These are phyloP conservation scores for Pandemis corylana DNA, from an alignment of 2,888 invertebrate species.

Conservation along the genomic window DNA sequence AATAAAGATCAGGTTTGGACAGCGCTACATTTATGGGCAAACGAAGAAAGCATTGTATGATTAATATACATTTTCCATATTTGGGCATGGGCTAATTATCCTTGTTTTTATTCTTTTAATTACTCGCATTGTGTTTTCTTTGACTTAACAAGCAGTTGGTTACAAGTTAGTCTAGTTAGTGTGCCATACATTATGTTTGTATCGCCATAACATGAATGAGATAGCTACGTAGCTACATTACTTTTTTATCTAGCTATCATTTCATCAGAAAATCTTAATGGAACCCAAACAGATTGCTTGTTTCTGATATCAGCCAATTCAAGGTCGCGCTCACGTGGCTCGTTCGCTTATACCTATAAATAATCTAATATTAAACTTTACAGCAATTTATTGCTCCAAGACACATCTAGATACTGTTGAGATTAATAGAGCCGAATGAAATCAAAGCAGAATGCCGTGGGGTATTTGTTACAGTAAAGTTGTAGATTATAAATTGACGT, in stretches of 20 bases:
- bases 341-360: neutral
- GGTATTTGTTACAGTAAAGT: neutral
- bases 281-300: neutral
- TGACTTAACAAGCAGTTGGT: too few species aligned
- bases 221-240: neutral
- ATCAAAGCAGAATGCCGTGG: neutral
- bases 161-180: too few species aligned
- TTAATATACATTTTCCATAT: too few species aligned
- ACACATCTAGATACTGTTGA: neutral
- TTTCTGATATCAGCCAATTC: neutral
- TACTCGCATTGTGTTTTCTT: too few species aligned
- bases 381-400: neutral
- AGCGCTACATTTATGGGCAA: neutral
- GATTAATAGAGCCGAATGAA: neutral
- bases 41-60: neutral
- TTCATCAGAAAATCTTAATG: neutral
- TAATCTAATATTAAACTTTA: neutral
- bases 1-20: neutral
- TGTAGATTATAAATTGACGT: neutral
- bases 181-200: too few species aligned
- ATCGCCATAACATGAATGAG: neutral
- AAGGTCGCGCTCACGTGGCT: neutral
- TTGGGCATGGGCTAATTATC: too few species aligned
- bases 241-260: neutral
- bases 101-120: too few species aligned